These are phyloP conservation scores for Muntiacus reevesi DNA, from an alignment of 2,113 vertebrate genomes.

Conservation along the genomic window DNA sequence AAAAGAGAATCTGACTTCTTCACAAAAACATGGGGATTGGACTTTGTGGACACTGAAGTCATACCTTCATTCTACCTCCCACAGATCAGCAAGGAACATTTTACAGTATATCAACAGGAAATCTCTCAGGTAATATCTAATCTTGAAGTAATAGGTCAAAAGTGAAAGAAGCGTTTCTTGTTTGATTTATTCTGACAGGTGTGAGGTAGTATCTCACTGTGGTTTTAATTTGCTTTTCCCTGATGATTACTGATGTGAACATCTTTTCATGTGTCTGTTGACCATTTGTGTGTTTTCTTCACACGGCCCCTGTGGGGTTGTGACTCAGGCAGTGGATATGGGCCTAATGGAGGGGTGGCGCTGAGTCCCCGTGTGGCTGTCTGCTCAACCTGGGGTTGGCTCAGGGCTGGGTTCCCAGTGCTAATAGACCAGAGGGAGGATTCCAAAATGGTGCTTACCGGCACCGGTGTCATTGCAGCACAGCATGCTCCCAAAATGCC, in stretches of 20 bases:
- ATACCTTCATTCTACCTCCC: constrained; percentile 95
- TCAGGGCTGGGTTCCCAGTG: neutral
- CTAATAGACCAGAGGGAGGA: neutral
- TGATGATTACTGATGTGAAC: neutral
- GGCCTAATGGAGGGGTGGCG: neutral
- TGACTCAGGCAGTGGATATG: neutral
- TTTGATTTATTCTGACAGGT: constrained; percentile 13
- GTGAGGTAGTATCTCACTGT: neutral
- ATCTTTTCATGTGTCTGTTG: neutral
- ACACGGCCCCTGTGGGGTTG: neutral
- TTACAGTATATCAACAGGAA: constrained; percentile 91
- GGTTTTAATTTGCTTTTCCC: neutral
- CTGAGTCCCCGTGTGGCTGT: neutral
- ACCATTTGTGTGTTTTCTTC: neutral
- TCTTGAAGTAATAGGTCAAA: constrained; percentile 14
- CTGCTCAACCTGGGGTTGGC: neutral
- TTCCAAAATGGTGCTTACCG: neutral
- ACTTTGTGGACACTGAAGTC: constrained; percentile 96
- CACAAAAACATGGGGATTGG: constrained; percentile 98
- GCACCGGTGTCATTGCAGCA: neutral
- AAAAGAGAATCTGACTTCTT: constrained; percentile 99
- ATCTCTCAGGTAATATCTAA: constrained; percentile 87
- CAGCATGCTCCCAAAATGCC: neutral
- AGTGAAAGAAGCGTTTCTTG: neutral
- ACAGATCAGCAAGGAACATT: constrained; percentile 94